Conservation (phyloP, 2,888 invertebrate genomes). For the Heteropelma amictum region DNA sequence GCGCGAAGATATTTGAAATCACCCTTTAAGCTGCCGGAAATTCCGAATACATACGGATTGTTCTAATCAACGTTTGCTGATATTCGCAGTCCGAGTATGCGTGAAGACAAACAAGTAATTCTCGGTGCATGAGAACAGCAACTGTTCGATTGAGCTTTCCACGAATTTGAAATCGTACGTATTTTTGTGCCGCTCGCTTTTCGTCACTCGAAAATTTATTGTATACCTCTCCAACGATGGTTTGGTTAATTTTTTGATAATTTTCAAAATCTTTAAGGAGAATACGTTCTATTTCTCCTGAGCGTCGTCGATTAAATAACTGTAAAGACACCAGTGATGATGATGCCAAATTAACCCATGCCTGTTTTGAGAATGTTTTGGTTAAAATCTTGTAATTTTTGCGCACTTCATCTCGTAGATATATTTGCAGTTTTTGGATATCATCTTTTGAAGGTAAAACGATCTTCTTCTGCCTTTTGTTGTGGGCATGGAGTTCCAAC, state of each 20-base stretch:
- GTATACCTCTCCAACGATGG: conserved; percentile 7
- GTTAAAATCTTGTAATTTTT: conserved; percentile 5
- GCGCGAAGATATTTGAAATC: conserved; percentile 40
- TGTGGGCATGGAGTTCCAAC: conserved; percentile 22
- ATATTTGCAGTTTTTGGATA: conserved; percentile 23
- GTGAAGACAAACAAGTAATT: no score
- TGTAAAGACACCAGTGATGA: conserved; percentile 32
- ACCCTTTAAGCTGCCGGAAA: conserved; percentile 9
- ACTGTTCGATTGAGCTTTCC: conserved; percentile 49
- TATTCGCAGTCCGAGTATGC: no score
- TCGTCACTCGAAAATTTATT: conserved; percentile 16
- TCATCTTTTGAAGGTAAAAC: conserved; percentile 39
- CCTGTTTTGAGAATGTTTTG: conserved; percentile 13
- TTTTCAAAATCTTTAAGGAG: conserved; percentile 46
- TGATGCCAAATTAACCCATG: conserved; percentile 42
- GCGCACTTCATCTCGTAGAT: conserved; percentile 8
- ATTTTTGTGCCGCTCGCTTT: conserved; percentile 11
- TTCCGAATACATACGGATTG: conserved; percentile 52
- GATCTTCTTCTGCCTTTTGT: conserved; percentile 21
- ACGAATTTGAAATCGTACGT: conserved; percentile 33
- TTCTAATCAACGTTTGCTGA: no score
- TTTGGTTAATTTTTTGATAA: conserved; percentile 27
- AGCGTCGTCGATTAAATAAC: conserved; percentile 57
- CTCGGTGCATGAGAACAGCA: conserved; percentile 8
- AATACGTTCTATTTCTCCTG: conserved; percentile 54